A percentile compares a stretch with the other conserved stretches of the same genome.
Conservation (phyloP, 2,888 invertebrate species). For the Dyspetes luteomarginatus region DNA sequence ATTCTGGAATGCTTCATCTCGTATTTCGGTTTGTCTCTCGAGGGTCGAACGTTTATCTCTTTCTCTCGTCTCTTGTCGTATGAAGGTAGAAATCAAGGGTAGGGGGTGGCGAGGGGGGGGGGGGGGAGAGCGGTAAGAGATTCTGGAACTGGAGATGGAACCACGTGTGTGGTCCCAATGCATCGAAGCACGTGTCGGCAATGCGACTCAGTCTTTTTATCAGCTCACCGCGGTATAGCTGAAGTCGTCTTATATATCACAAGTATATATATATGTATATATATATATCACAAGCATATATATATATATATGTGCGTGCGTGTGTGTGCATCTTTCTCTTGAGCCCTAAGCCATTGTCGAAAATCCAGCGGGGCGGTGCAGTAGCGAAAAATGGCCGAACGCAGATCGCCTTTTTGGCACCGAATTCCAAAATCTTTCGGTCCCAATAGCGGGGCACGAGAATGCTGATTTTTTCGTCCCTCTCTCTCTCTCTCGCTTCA, state of each 20-base stretch:
- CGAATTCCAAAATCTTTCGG: constrained; percentile 73
- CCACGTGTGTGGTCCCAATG: constrained; percentile 69
- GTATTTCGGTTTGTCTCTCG: constrained; percentile 67
- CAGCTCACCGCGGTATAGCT: constrained; percentile 50
- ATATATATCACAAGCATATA: background rate
- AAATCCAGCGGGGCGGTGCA: constrained; percentile 27
- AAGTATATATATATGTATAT: background rate
- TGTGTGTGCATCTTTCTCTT: background rate
- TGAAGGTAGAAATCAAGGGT: constrained; percentile 6
- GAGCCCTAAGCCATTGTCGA: constrained; percentile 26
- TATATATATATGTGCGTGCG: background rate
- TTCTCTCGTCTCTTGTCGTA: constrained; percentile 44
- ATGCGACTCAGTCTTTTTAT: constrained; percentile 67
- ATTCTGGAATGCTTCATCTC: constrained; percentile 63
- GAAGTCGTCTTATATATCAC: constrained; percentile 1
- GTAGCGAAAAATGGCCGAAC: constrained; percentile 53
- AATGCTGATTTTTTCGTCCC: constrained; percentile 56
- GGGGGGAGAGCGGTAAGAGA: constrained; percentile 42
- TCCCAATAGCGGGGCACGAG: constrained; percentile 35
- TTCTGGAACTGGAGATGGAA: constrained; percentile 51
- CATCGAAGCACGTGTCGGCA: constrained; percentile 70
- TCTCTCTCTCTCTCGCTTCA: constrained; percentile 22
- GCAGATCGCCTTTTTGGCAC: constrained; percentile 70
- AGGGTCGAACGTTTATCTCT: constrained; percentile 44
- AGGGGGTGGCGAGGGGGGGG: background rate